Evolutionary conservation across 2,113 vertebrate species (phyloP).

Genomic region (Diglossa brunneiventris): DNA sequence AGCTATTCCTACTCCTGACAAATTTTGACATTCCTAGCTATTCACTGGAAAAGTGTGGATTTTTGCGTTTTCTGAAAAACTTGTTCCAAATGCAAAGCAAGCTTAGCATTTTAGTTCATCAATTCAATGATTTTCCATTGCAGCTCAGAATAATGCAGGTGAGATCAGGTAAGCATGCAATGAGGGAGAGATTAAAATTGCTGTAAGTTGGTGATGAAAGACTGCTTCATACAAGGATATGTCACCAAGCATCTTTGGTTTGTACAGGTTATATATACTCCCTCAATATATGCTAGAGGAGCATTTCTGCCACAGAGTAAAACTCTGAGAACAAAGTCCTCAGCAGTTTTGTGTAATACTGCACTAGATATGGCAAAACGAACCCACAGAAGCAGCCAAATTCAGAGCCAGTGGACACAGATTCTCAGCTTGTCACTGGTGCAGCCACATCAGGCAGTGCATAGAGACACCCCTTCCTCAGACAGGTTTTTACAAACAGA

Average conservation of each 20-base stretch:
- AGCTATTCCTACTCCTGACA: not conserved
- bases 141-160: not conserved
- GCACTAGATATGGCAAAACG: not conserved
- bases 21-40: not conserved
- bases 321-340: not conserved
- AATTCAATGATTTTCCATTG: not conserved
- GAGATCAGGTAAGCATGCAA: not conserved
- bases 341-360: not conserved
- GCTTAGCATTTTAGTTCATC: not conserved
- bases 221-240: not conserved
- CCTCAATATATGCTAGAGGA: not conserved
- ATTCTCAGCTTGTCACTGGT: not conserved
- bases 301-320: not conserved
- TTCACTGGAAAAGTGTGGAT: not conserved
- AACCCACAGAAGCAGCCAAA: not conserved
- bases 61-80: not conserved
- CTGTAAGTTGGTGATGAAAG: not conserved
- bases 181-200: not conserved
- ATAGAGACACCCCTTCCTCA: not conserved
- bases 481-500: not conserved
- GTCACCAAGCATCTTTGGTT: not conserved
- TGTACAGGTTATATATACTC: not conserved
- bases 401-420: not conserved
- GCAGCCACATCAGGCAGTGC: not conserved
- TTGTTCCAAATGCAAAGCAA: not conserved